Conservation (phyloP, 2,113 vertebrate genomes). For the Onychorhynchus coronatus region DNA sequence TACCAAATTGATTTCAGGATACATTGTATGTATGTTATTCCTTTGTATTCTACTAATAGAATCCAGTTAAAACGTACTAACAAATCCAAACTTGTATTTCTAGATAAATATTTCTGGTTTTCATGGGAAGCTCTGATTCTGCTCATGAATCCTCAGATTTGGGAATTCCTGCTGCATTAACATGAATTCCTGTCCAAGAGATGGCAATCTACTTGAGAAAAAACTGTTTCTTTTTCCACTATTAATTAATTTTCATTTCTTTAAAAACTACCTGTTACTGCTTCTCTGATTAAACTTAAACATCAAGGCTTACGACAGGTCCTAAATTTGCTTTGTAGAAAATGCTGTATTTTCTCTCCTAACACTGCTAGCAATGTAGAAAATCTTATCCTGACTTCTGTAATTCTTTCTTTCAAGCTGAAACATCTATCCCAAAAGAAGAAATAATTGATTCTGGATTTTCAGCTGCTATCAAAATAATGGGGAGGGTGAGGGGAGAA, state of each 20-base stretch:
- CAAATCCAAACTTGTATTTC: neutral
- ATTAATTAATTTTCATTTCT: neutral
- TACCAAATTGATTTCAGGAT: neutral
- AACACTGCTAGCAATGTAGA: neutral
- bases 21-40: neutral
- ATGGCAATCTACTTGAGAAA: neutral
- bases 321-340: neutral
- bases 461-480: neutral
- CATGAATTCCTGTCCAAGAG: neutral
- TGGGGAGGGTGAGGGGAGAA: too few species aligned
- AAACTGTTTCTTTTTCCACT: neutral
- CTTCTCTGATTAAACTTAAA: neutral
- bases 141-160: neutral
- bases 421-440: neutral
- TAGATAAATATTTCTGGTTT: neutral
- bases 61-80: neutral
- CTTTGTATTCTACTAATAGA: neutral
- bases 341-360: neutral
- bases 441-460: neutral
- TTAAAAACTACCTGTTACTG: neutral
- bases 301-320: neutral
- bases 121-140: neutral
- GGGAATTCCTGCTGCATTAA: neutral
- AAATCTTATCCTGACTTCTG: neutral
- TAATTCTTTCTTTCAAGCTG: neutral